phyloP scores from a whole-genome alignment of 2,888 invertebrate species.

The Callimorpha dominula region DNA sequence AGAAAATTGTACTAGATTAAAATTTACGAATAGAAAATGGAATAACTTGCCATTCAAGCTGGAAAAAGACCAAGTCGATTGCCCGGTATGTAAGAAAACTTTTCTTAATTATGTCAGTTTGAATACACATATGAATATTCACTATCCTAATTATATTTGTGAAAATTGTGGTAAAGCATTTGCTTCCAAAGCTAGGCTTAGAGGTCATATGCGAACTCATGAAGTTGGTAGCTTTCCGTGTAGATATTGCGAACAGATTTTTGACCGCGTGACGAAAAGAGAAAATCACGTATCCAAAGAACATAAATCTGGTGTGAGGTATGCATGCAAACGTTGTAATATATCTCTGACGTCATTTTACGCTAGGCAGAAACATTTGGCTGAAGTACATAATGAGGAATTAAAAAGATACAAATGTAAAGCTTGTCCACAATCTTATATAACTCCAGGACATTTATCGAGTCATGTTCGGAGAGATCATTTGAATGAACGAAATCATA shows the following conservation, averaged over 20 bases:
- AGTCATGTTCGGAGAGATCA: slow-evolving; percentile 80
- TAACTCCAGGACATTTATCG: slow-evolving; percentile 79
- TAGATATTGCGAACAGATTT: slow-evolving; percentile 72
- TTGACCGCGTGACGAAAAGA: slow-evolving; percentile 77
- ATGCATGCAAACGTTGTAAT: slow-evolving; percentile 78
- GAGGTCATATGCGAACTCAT: slow-evolving; percentile 84
- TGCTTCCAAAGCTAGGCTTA: slow-evolving; percentile 80
- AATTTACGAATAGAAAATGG: slow-evolving; percentile 60
- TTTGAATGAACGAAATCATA: slow-evolving; percentile 80
- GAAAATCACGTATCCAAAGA: slow-evolving; percentile 82
- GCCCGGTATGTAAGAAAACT: slow-evolving; percentile 76
- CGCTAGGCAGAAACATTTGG: slow-evolving; percentile 79
- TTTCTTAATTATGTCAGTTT: slow-evolving; percentile 79
- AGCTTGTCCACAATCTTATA: slow-evolving; percentile 80
- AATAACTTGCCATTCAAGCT: slow-evolving; percentile 78
- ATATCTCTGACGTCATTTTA: slow-evolving; percentile 78
- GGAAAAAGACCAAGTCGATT: slow-evolving; percentile 80
- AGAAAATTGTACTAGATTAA: slow-evolving; percentile 66
- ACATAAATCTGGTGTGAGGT: slow-evolving; percentile 77
- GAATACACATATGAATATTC: slow-evolving; percentile 84
- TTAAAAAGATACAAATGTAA: slow-evolving; percentile 81
- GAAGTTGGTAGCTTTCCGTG: slow-evolving; percentile 81
- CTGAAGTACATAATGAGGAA: slow-evolving; percentile 80
- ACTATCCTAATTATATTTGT: slow-evolving; percentile 83
- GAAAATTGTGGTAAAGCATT: slow-evolving; percentile 85